A percentile compares a stretch with the other conserved stretches of the same genome.
Conservation (phyloP, 2,888 invertebrate species). For the Microctonus aethiopoides region DNA sequence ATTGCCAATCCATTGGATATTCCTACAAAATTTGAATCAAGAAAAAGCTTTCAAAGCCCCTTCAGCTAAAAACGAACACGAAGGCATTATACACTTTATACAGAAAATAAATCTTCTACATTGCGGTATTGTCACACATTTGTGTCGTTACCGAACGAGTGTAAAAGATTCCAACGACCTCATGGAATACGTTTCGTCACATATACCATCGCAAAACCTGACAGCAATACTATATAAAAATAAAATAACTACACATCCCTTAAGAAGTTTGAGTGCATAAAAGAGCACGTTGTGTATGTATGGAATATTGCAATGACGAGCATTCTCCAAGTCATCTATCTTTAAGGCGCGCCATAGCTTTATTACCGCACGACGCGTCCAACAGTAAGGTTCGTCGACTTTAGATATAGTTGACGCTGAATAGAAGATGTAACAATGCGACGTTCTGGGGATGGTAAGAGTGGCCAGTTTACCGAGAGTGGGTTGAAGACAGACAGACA, state of each 20-base stretch:
- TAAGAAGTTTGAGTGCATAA: not conserved
- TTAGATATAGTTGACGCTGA: slow-evolving; percentile 1
- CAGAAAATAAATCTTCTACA: not conserved
- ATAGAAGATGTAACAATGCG: slow-evolving; percentile 23
- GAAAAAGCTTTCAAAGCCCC: slow-evolving; percentile 5
- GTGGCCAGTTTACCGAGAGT: not conserved
- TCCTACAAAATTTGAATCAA: not conserved
- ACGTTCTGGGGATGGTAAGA: slow-evolving; percentile 8
- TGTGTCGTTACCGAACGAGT: slow-evolving; percentile 4
- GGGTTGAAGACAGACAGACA: not conserved
- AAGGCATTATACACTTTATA: not conserved
- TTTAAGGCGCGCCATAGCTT: slow-evolving; percentile 33
- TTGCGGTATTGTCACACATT: not conserved
- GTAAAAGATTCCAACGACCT: slow-evolving; percentile 15
- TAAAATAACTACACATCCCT: not conserved
- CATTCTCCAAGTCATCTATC: slow-evolving; percentile 27
- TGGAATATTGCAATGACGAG: slow-evolving; percentile 1
- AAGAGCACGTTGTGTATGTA: not conserved
- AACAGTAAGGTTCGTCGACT: slow-evolving; percentile 26
- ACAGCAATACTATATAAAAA: not conserved
- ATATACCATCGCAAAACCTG: not conserved
- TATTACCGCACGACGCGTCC: slow-evolving; percentile 28
- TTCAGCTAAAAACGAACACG: not conserved
- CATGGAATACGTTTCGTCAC: slow-evolving; percentile 11
- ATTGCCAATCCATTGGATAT: not conserved